These are phyloP conservation scores for Agrenia bidenticulata DNA, from an alignment of 2,888 invertebrate genomes.

Conservation along the genomic window DNA sequence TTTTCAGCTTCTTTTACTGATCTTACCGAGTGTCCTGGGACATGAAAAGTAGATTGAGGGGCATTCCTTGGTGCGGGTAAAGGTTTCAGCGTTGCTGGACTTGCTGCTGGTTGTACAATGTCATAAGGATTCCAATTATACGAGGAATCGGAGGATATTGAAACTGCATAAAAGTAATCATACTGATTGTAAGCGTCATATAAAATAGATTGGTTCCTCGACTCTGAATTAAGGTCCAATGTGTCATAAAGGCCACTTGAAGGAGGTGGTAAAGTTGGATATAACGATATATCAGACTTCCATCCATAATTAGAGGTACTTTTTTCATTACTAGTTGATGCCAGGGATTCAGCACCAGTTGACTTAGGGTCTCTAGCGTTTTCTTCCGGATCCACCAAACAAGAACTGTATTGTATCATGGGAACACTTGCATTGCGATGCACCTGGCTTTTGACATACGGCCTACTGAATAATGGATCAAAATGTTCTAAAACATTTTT, in stretches of 20 bases:
- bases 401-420: not conserved
- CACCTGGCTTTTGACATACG: constrained; percentile 58
- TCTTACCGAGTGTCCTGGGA: constrained; percentile 4
- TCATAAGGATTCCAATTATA: constrained; percentile 11
- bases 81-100: not conserved
- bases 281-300: constrained; percentile 30
- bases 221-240: not conserved
- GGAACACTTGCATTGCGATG: not conserved
- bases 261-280: constrained; percentile 38
- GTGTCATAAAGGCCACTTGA: constrained; percentile 26
- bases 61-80: not conserved
- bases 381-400: not conserved
- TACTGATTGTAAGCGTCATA: constrained; percentile 78
- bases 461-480: constrained; percentile 67
- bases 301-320: constrained; percentile 19
- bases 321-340: constrained; percentile 12
- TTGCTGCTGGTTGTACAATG: not conserved
- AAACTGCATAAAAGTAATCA: constrained; percentile 68
- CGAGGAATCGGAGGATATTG: constrained; percentile 35
- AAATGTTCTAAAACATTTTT: constrained; percentile 80
- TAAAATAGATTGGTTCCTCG: constrained; percentile 60
- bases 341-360: too few relatives aligned
- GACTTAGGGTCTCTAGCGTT: not conserved
- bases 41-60: not conserved
- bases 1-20: constrained; percentile 1